phyloP scores from a whole-genome alignment of 2,113 vertebrate species.

The Tragelaphus strepsiceros region DNA sequence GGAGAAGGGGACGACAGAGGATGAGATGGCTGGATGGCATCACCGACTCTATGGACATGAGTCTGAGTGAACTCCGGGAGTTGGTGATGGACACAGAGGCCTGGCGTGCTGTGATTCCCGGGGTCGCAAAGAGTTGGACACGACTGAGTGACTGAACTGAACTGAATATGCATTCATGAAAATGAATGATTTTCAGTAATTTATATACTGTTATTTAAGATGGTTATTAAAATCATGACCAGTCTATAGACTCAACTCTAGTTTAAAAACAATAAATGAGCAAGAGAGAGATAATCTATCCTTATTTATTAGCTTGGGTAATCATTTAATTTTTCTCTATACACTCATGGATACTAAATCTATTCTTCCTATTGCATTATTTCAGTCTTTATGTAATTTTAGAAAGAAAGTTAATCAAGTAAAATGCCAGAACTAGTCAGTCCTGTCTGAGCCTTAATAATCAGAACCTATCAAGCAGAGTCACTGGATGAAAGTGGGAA shows the following conservation, averaged over 20 bases:
- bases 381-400: background rate
- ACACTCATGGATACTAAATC: background rate
- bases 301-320: background rate
- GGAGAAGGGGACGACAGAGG: no score
- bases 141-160: fast-evolving
- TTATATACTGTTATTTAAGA: background rate
- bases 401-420: background rate
- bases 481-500: background rate
- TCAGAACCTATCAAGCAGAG: slow-evolving; percentile 1
- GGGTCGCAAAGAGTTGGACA: background rate
- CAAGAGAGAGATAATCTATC: background rate
- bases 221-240: background rate
- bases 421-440: background rate
- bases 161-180: background rate
- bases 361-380: background rate
- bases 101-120: fast-evolving
- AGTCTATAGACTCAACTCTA: background rate
- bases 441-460: background rate
- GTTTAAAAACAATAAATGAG: background rate
- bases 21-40: no score
- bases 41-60: fast-evolving
- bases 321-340: background rate
- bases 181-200: background rate
- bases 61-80: background rate
- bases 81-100: background rate